phyloP scores from a whole-genome alignment of 2,797 vertebrate genomes.

The Caiman crocodilus region DNA sequence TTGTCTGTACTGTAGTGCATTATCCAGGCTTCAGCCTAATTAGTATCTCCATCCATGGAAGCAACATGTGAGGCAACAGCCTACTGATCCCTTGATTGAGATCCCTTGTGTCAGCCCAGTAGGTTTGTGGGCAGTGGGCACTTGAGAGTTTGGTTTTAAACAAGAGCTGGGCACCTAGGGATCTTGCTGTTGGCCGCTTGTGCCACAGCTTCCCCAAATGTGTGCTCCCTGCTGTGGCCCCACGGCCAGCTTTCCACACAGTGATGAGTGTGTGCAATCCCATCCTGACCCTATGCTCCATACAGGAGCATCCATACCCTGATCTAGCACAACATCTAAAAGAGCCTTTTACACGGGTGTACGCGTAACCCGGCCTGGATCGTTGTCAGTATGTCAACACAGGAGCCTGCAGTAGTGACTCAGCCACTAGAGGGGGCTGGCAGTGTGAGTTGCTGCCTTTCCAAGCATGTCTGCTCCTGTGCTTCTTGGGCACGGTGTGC shows the following conservation, averaged over 20 bases:
- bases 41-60: neutral
- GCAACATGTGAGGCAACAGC: fast-evolving
- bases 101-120: neutral
- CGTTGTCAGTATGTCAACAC: neutral
- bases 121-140: neutral
- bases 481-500: fast-evolving
- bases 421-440: fast-evolving
- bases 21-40: fast-evolving
- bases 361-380: neutral
- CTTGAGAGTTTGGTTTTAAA: too few species aligned
- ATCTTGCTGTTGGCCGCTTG: neutral
- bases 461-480: neutral
- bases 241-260: neutral
- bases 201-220: neutral
- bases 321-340: neutral
- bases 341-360: neutral
- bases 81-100: neutral
- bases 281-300: neutral
- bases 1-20: fast-evolving
- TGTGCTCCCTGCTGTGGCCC: neutral
- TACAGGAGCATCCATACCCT: fast-evolving
- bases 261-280: neutral
- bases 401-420: neutral
- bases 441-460: neutral
- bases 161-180: neutral